Base-by-base conservation (phyloP, 2,797 vertebrate genomes). In the Halcyon smyrnensis region DNA sequence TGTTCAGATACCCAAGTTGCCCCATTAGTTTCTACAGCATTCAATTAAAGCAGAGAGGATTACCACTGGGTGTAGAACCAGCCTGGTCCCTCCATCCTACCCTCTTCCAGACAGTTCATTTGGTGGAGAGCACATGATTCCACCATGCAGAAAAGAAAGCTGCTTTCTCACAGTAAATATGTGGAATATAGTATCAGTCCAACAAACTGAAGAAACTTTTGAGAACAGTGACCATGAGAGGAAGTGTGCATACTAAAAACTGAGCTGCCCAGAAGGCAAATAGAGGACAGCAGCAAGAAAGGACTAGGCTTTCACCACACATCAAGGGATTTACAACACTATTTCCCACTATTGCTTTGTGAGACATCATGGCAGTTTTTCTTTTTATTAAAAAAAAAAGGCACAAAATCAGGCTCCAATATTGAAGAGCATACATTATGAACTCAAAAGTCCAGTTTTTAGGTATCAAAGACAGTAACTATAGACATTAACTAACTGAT, bases 71-170 rank as follows among this genome's bases (percentile, higher is more conserved):
- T 69, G 88, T 45, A 57, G 43, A 90, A 53, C 10, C 39, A 84
- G 13, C 4, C 36, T 32, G 5, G 19, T 17, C 15, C 15, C 37
- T 60, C 37, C 50, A 53, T 30, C 37, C 23, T 34, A 11, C 4
- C 8, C 17, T 8, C 11, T 78, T 83, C 37, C 85, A 90, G 63
- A 2, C 46, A 53, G 8, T 62, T 65, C 11, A 17, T 70, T 28
- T 60, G 53, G 32, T 68, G 27, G 36, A 63, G 0, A 0, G 32
- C 51, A 59, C 13, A 14, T 1, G 1, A 76, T 21, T 59, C 74
- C 46, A 65, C 27, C 1, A 6, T 23, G 36, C 46, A 89, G 51
- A 3, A 70, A 56, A 67, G 20, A 11, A 48, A 45, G 19, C 7
- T 28, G 36, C 63, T 85, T 60, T 45, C 50, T 54, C 30, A 48